phyloP scores from a whole-genome alignment of 2,797 vertebrate genomes.

The Emys orbicularis region DNA sequence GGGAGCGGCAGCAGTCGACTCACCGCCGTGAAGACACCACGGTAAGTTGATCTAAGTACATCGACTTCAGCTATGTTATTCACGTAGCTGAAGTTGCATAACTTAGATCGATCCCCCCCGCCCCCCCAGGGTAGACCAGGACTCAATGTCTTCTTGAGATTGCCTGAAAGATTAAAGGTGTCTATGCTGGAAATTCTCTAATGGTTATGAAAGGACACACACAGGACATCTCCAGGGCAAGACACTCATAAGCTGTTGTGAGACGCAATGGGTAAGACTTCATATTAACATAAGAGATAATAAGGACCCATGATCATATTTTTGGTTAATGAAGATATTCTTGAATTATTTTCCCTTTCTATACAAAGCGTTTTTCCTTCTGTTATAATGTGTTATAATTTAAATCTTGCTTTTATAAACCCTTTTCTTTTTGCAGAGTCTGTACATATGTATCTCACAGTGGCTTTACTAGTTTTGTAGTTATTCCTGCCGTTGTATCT shows the following conservation, averaged over 20 bases:
- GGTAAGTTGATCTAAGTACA: no score
- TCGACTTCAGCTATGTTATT: no score
- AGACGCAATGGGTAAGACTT: not conserved
- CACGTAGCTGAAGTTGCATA: no score
- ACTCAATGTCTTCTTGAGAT: not conserved
- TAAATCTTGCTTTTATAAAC: not conserved
- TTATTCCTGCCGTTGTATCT: not conserved
- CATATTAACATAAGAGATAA: not conserved
- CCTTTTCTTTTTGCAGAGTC: not conserved
- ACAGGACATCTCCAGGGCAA: not conserved
- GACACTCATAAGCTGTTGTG: not conserved
- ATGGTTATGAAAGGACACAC: not conserved
- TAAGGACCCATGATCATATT: not conserved
- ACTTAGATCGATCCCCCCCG: no score
- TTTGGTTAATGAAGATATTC: not conserved
- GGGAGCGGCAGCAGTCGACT: no score
- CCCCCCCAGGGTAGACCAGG: no score
- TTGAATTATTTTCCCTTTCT: not conserved
- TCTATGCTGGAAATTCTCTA: constrained; percentile 3
- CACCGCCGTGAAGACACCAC: no score
- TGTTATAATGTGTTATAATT: not conserved
- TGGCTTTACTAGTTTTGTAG: not conserved
- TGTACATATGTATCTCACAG: not conserved
- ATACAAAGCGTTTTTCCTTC: not conserved
- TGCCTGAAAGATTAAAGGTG: not conserved